Conservation (phyloP, 2,113 vertebrate genomes). For the Vimba vimba region DNA sequence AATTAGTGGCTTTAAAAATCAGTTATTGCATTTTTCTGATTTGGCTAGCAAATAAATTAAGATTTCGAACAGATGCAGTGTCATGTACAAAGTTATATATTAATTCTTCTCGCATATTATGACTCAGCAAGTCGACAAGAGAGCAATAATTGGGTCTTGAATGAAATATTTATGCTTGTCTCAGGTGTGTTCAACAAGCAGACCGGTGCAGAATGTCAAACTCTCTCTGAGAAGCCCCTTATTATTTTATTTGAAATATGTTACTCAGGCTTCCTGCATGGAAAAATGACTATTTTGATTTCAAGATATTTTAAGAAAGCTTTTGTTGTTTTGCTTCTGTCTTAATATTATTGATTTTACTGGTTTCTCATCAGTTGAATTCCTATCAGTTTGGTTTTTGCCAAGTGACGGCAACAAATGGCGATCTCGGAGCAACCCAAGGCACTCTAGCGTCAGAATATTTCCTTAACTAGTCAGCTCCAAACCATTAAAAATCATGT, state of each 20-base stretch:
- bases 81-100: slow-evolving; percentile 29
- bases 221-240: slow-evolving; percentile 22
- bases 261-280: neutral
- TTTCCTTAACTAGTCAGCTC: slow-evolving; percentile 36
- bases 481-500: slow-evolving; percentile 43
- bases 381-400: slow-evolving; percentile 30
- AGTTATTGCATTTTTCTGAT: neutral
- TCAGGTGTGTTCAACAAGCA: slow-evolving; percentile 55
- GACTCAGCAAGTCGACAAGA: slow-evolving; percentile 24
- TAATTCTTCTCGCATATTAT: slow-evolving; percentile 6
- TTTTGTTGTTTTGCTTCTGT: slow-evolving; percentile 39
- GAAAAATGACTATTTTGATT: neutral
- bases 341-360: slow-evolving; percentile 30
- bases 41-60: neutral
- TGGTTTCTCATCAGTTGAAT: slow-evolving; percentile 31
- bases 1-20: neutral
- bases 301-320: neutral
- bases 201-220: slow-evolving; percentile 41
- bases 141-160: slow-evolving; percentile 40
- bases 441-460: neutral
- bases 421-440: neutral
- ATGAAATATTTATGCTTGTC: slow-evolving; percentile 35
- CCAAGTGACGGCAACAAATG: neutral
- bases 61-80: slow-evolving; percentile 4
- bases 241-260: neutral